Base-by-base conservation (phyloP, 1,140 invertebrate species). In the Tachypleus tridentatus region DNA sequence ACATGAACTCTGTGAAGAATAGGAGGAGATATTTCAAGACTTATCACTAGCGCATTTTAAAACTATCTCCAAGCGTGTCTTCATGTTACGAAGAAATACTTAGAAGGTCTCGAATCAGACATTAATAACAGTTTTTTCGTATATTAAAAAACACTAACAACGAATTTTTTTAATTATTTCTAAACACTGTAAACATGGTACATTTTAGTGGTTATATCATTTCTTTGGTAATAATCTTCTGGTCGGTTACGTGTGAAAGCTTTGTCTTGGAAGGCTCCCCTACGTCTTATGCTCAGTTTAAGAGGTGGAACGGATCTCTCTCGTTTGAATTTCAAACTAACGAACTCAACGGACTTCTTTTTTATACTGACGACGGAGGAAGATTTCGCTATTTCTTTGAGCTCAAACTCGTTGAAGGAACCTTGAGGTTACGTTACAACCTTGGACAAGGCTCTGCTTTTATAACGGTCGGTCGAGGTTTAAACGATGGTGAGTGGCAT, bases 361-460 rank as follows among this genome's bases (percentile, higher is more conserved):
- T 97, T 57, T 96, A 96, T 76, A 93, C 91, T 3, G 93, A 96
- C 75, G 93, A 97, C 75, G 92, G 93, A 4, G 91, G 91, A 8
- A 89, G 87, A 11, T 90, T 91, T 72, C 92, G 96, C 76, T 29
- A 29, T 29, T 98, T 97, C 79, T 93, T 97, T 76, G 92, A 96
- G 78, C 77, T 97, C 60, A 97, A 95, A 74, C 79, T 98, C 10
- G 89, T 97, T 4, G 91, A 93, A 73, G 91, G 93, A 47, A 85
- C 86, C 1, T 78, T 97, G n/a, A 79, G 92, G 60, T 76, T 96
- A 68, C 80, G 92, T 67, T 92, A 91, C 77, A 92, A 94, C 77
- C 80, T 93, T 61, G 88, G 89, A 6, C 86, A 88, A 49, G 88
- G 89, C 3, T 88, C 89, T 6, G 87, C 92, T 75, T 89, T 93